A percentile compares a stretch with the other conserved stretches of the same genome.
Conservation (phyloP, 2,113 vertebrate species). For the Notarius quadriscutis region DNA sequence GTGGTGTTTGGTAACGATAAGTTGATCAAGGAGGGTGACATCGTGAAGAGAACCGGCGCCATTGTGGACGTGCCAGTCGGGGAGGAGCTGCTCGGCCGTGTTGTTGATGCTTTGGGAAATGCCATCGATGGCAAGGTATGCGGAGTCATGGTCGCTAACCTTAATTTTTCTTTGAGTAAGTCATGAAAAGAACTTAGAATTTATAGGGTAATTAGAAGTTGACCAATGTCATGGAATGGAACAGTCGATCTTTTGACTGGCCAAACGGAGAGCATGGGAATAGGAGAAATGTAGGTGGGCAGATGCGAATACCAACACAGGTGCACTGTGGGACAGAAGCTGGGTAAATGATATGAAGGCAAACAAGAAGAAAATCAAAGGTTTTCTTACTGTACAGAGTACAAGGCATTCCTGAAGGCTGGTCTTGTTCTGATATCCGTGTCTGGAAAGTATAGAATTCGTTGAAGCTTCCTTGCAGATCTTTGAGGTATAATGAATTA, state of each 20-base stretch:
- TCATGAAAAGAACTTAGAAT: neutral
- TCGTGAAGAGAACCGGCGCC: slow-evolving; percentile 96
- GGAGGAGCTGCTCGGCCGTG: slow-evolving; percentile 89
- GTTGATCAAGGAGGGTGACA: slow-evolving; percentile 95
- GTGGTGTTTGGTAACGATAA: slow-evolving; percentile 99
- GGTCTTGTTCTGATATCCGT: neutral
- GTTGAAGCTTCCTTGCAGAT: neutral
- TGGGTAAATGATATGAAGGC: neutral
- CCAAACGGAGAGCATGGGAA: neutral
- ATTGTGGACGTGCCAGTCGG: slow-evolving; percentile 98
- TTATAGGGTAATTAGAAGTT: too few species aligned
- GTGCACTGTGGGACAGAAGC: neutral
- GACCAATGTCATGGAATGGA: neutral
- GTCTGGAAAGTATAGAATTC: neutral
- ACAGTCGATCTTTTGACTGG: neutral
- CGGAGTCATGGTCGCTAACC: too few species aligned
- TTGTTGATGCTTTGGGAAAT: slow-evolving; percentile 95
- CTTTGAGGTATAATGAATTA: neutral
- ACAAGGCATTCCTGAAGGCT: neutral
- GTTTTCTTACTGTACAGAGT: neutral
- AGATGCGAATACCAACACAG: neutral
- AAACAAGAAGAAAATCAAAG: neutral
- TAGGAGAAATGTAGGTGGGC: neutral
- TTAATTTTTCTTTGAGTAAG: neutral
- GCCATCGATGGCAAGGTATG: slow-evolving; percentile 94